Percentiles rank a stretch among this genome's conserved stretches.
phyloP scores from a whole-genome alignment of 2,113 vertebrate species.

The Cranoglanis bouderius region DNA sequence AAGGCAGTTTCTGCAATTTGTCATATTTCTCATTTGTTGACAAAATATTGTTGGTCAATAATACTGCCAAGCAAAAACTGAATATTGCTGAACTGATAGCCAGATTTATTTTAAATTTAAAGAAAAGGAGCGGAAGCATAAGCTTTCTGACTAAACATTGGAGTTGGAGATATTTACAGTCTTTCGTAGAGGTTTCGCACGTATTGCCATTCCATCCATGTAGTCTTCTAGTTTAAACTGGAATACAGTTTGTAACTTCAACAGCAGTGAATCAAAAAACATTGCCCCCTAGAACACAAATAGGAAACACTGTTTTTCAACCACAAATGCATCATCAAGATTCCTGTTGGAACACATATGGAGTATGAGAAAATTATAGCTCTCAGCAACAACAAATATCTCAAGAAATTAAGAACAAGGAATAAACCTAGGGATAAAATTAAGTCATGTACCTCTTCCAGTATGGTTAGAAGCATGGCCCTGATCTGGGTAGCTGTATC shows the following conservation, averaged over 20 bases:
- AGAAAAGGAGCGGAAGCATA: neutral
- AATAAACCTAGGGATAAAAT: neutral
- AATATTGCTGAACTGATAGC: neutral
- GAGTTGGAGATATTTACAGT: constrained; percentile 69
- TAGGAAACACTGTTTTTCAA: neutral
- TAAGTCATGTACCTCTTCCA: constrained; percentile 83
- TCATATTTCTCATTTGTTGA: neutral
- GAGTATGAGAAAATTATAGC: neutral
- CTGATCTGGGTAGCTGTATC: constrained; percentile 81
- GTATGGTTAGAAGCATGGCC: constrained; percentile 84
- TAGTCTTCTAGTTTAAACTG: constrained; percentile 94
- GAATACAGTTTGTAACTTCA: constrained; percentile 91
- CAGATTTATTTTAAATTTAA: neutral
- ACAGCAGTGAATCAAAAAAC: constrained; percentile 91
- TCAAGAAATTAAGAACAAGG: neutral
- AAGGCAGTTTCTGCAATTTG: neutral
- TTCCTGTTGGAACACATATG: too few relatives aligned
- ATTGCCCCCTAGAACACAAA: constrained; percentile 79
- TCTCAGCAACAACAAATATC: neutral
- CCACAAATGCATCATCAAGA: neutral
- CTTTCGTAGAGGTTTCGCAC: constrained; percentile 89
- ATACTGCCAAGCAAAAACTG: neutral
- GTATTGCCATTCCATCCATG: constrained; percentile 95
- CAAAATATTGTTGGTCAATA: neutral
- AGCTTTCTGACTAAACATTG: neutral